A percentile compares a stretch with the other conserved stretches of the same genome.
These are phyloP conservation scores for Semicossyphus pulcher DNA, from an alignment of 2,113 vertebrate genomes.

Conservation along the genomic window DNA sequence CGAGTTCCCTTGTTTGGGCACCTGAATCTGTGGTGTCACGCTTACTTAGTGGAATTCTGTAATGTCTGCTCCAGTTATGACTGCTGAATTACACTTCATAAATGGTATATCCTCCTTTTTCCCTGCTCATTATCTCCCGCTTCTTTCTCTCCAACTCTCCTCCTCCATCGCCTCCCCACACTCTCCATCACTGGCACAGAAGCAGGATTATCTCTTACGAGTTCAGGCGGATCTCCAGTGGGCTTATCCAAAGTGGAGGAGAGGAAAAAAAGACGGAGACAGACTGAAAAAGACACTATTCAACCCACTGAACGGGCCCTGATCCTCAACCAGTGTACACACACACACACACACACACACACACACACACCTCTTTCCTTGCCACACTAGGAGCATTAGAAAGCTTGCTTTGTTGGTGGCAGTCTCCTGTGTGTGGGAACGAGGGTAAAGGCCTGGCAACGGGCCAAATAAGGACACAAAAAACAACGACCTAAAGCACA, in stretches of 20 bases:
- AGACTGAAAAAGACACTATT: slow-evolving; percentile 66
- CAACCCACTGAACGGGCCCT: slow-evolving; percentile 36
- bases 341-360: slow-evolving; percentile 9
- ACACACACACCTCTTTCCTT: slow-evolving; percentile 17
- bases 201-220: slow-evolving; percentile 52
- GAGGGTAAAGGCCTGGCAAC: slow-evolving; percentile 44
- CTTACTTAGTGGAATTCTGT: not conserved
- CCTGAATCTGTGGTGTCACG: not conserved
- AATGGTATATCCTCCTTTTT: not conserved
- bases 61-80: not conserved
- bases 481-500: slow-evolving; percentile 1
- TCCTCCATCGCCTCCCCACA: slow-evolving; percentile 24
- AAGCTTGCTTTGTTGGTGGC: slow-evolving; percentile 59
- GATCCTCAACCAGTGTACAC: slow-evolving; percentile 23
- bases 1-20: slow-evolving; percentile 4
- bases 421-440: slow-evolving; percentile 52
- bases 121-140: not conserved
- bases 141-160: not conserved
- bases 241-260: slow-evolving; percentile 34
- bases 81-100: not conserved
- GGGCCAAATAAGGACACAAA: slow-evolving; percentile 9
- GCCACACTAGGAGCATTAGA: slow-evolving; percentile 45
- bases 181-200: slow-evolving; percentile 48
- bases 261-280: slow-evolving; percentile 20
- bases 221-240: slow-evolving; percentile 52